Evolutionary conservation across 2,113 vertebrate genomes (phyloP).

Genomic region (Oostethus manadensis): DNA sequence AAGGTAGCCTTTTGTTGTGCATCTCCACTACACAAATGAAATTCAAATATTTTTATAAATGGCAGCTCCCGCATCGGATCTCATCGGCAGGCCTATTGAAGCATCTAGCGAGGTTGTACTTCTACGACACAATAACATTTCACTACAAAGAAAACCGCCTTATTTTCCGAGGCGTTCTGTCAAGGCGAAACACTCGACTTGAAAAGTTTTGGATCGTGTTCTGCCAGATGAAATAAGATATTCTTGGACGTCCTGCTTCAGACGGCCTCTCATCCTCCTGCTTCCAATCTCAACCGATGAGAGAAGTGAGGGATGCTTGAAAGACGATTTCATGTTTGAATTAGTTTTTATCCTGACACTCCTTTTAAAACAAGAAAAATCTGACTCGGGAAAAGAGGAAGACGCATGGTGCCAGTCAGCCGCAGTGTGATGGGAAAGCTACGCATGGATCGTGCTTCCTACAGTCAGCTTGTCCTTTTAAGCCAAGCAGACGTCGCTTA

Average conservation of each 20-base stretch:
- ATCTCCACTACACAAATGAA: background rate
- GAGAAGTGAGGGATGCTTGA: too few species aligned
- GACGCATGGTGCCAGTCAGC: background rate
- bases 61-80: background rate
- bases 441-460: background rate
- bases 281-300: too few species aligned
- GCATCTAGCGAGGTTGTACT: background rate
- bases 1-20: background rate
- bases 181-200: background rate
- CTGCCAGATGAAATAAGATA: constrained; percentile 1
- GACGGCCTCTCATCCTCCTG: too few species aligned
- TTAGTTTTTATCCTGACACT: too few species aligned
- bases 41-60: background rate
- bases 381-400: background rate
- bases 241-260: too few species aligned
- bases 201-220: background rate
- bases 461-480: background rate
- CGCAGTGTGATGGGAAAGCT: background rate
- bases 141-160: background rate
- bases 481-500: too few species aligned
- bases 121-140: background rate
- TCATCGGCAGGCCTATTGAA: constrained; percentile 1
- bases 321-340: too few species aligned
- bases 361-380: too few species aligned
- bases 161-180: background rate